These are phyloP conservation scores for Lucilia sericata DNA, from an alignment of 1,140 invertebrate genomes.

Conservation along the genomic window DNA sequence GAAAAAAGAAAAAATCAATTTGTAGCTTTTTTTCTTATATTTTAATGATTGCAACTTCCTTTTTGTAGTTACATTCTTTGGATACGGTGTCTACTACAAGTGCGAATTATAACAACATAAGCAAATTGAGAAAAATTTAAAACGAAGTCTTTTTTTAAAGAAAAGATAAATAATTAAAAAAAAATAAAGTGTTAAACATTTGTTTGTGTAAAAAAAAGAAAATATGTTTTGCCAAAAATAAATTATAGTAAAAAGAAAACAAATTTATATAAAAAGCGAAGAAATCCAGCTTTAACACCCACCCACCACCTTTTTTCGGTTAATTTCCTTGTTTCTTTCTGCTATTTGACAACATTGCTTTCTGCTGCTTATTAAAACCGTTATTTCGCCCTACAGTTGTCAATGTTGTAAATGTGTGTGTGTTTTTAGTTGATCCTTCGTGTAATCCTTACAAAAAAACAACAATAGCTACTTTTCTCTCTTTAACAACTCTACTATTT, in stretches of 20 bases:
- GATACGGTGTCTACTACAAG: conserved; percentile 41
- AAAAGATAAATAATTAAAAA: background rate
- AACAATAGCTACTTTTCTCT: background rate
- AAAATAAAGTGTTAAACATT: background rate
- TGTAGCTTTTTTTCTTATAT: background rate
- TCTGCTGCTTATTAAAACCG: background rate
- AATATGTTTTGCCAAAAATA: background rate
- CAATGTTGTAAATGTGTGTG: background rate
- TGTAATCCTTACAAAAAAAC: conserved; percentile 28
- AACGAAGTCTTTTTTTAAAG: background rate
- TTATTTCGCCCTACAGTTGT: background rate
- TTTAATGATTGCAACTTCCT: conserved; percentile 41
- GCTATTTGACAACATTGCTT: background rate
- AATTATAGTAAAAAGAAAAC: background rate
- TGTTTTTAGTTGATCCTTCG: conserved; percentile 27
- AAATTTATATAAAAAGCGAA: background rate
- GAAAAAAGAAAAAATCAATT: conserved; percentile 15
- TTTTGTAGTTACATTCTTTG: conserved; percentile 34
- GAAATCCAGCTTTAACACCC: background rate
- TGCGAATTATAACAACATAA: conserved; percentile 15
- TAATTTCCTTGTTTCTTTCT: background rate
- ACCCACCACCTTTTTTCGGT: conserved; percentile 3
- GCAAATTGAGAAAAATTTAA: conserved; percentile 14
- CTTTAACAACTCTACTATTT: no score
- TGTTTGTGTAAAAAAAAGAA: background rate